Percentiles rank a stretch among this genome's conserved stretches.
Conservation (phyloP, 2,113 vertebrate genomes). For the Odocoileus hemionus region DNA sequence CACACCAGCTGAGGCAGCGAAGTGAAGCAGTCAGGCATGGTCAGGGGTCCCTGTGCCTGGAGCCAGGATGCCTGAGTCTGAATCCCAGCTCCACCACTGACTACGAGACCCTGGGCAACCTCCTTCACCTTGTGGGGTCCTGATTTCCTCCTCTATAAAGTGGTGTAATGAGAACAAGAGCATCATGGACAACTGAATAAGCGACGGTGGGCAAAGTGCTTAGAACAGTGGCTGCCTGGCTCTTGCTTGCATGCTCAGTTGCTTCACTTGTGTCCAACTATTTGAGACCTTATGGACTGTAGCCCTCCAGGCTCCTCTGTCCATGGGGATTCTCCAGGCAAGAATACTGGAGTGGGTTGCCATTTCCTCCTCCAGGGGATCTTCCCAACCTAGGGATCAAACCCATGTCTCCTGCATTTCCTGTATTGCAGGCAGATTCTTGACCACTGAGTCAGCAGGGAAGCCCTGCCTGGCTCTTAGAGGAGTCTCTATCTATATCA, state of each 20-base stretch:
- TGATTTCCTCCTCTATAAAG: not conserved
- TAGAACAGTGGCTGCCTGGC: not conserved
- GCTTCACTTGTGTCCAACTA: not conserved
- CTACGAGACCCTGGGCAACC: not conserved
- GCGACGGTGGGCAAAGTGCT: not conserved
- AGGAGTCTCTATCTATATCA: not conserved
- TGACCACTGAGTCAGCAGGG: not conserved
- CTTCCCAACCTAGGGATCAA: not conserved
- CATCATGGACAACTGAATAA: not conserved
- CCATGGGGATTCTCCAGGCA: not conserved
- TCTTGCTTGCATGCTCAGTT: not conserved
- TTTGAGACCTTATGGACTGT: not conserved
- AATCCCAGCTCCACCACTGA: not conserved
- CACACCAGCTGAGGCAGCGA: fast-evolving
- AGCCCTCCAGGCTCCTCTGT: not conserved
- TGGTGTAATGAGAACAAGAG: not conserved
- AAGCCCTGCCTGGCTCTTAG: not conserved
- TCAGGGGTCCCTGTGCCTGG: not conserved
- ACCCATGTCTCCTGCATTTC: not conserved
- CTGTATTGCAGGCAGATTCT: not conserved
- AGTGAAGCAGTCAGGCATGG: not conserved
- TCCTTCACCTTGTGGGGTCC: not conserved
- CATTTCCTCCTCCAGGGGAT: not conserved
- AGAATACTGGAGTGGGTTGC: not conserved
- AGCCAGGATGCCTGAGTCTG: not conserved